Conservation (phyloP, 2,797 vertebrate genomes). For the Macropus fuliginosus region DNA sequence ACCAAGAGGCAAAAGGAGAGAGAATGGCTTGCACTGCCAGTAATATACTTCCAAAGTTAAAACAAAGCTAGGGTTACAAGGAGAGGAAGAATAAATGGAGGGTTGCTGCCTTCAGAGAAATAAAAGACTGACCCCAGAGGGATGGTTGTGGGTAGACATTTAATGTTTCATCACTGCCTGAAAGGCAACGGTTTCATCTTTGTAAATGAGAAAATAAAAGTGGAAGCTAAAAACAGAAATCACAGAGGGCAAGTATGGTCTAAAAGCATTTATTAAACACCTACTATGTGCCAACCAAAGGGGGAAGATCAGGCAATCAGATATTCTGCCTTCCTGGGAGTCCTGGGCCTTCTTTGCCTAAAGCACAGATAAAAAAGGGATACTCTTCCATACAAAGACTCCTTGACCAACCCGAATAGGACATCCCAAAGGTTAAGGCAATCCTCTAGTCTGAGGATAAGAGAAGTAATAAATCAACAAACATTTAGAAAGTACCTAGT, state of each 20-base stretch:
- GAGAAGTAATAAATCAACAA: neutral
- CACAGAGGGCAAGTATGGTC: neutral
- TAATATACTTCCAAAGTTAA: neutral
- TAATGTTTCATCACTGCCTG: neutral
- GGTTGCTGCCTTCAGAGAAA: neutral
- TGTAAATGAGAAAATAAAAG: neutral
- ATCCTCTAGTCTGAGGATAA: neutral
- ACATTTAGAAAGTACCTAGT: neutral
- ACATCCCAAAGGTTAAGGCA: neutral
- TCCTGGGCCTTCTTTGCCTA: neutral
- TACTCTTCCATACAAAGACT: neutral
- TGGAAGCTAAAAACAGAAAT: neutral
- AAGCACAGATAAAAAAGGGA: neutral
- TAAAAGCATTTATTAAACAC: neutral
- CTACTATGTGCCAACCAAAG: neutral
- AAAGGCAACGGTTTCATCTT: neutral
- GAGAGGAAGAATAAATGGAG: neutral
- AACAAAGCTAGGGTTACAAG: neutral
- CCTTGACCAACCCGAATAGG: neutral
- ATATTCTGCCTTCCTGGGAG: neutral
- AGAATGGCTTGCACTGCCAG: neutral
- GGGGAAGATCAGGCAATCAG: neutral
- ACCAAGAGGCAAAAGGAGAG: neutral
- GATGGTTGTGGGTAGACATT: neutral
- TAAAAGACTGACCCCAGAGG: neutral